Base-by-base conservation (phyloP, 2,797 vertebrate species). In the Aplochiton taeniatus region DNA sequence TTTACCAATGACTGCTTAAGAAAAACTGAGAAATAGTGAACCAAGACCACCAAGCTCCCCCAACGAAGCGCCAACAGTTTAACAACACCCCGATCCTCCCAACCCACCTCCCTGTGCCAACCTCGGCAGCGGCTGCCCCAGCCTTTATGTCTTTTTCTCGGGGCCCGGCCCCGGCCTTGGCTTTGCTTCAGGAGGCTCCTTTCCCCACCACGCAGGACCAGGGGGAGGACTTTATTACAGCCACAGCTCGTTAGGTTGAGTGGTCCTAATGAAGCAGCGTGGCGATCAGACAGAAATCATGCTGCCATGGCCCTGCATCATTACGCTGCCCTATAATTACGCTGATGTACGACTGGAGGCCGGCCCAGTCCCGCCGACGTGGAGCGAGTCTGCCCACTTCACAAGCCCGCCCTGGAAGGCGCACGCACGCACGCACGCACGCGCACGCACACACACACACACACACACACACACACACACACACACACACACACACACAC, bases 261-360 rank as follows among this genome's bases (percentile, higher is more conserved):
- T 96, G 95, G 93, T 96, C 94, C 95, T 99, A 98, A 99, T 98
- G 97, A 98, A 98, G 95, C 95, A 95, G 94, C 90, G 92, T 95
- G 95, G 96, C 94, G 96, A 98, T 97, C 96, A 96, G 95, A 98
- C 97, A 96, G 96, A 95, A 98, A 98, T 98, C 96, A 96, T 97
- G 97, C 97, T 96, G 95, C 94, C 92, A 93, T 95, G 95, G 95
- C 95, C 93, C 94, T 95, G 96, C 96, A 94, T 96, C 96, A 98
- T 99, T 98, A 98, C 95, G 94, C 94, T 94, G 85, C 93, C 94
- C 96, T 95, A 96, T 98, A 99, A 98, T 98, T 98, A 98, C 93
- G 90, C 93, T 97, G 96, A 98, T 96, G 95, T 97, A 98, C 94
- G 31, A 31, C 31, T 31, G 31, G 31, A 31, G 94, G 93, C 95